Base-by-base conservation (phyloP, 2,113 vertebrate genomes). In the Platysternon megacephalum region DNA sequence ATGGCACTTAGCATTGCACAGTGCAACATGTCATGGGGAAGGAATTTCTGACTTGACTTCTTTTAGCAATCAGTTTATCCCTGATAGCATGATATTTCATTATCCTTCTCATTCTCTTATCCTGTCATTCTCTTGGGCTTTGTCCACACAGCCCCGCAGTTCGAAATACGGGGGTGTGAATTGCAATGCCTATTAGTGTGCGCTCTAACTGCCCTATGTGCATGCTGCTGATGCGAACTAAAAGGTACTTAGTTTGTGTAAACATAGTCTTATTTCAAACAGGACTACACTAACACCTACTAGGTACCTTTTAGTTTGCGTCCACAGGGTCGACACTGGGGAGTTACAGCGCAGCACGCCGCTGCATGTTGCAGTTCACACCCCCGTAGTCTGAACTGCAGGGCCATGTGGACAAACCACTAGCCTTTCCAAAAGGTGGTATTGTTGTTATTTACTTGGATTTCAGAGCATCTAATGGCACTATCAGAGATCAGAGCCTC, bases 1-100 rank as follows among this genome's bases (percentile, higher is more conserved):
- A 44, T 5, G 6, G 39, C 72, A 76, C 22, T 42, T 76, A 44
- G 11, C 42, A 76, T 46, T 76, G 74, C 24, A 44, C 26, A 44
- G 42, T 76, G 39, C 39, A 13, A 42, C 26, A 76, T 12, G 39
- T 76, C 22, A 46, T 9, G 42, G 28, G 42, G 42, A 76, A 76
- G 12, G 55, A 29, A 51, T 0, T 0, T 7, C 19, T 84, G 1
- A 0, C 29, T 82, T 91, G 39, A 61, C 29, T 88, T 90, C 78
- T n/a, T 74, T 28, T 79, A 51, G 48, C 26, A 29, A 35, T 65
- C 42, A 44, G 9, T n/a, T 80, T 90, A 51, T 89, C 76, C 80
- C 42, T 4, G 2, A 16, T 52, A 65, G 35, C 61, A n/a, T 65
- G 61, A 16, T 74, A 74, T 74, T 39, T 74, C 35, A 39, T 74